Evolutionary conservation across 2,797 vertebrate species (phyloP).

Genomic region (Oryzias sinensis): DNA sequence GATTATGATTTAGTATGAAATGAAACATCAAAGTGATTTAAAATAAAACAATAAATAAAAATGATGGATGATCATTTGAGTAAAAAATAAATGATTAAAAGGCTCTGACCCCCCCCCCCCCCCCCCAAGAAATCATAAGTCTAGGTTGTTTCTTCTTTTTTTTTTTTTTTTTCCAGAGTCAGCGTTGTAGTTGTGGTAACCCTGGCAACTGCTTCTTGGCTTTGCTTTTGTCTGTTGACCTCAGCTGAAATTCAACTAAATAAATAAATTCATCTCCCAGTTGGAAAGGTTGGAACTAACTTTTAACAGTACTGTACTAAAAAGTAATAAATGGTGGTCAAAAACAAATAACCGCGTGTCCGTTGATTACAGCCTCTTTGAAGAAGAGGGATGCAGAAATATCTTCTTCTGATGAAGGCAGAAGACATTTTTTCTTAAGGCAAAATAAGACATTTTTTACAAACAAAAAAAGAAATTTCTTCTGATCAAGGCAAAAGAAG

Average conservation of each 20-base stretch:
- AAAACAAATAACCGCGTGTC: constrained; percentile 58
- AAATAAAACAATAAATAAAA: too few species aligned
- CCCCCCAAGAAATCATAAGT: constrained; percentile 34
- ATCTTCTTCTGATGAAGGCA: neutral
- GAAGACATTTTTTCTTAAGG: too few species aligned
- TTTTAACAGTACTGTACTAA: constrained; percentile 84
- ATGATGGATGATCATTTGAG: constrained; percentile 40
- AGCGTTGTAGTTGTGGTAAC: constrained; percentile 79
- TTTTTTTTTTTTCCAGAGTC: constrained; percentile 63
- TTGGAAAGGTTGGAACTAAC: constrained; percentile 81
- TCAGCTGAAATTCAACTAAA: constrained; percentile 58
- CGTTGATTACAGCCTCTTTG: constrained; percentile 44
- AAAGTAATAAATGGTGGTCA: constrained; percentile 74
- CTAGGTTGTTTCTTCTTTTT: constrained; percentile 59
- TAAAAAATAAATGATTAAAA: constrained; percentile 46
- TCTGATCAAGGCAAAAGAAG: too few species aligned
- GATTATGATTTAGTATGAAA: constrained; percentile 47
- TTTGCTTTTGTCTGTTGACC: constrained; percentile 77
- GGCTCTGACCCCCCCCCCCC: constrained; percentile 47
- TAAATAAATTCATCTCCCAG: constrained; percentile 68
- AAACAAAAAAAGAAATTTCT: too few species aligned
- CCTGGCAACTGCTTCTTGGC: constrained; percentile 77
- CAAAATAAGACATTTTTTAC: too few species aligned
- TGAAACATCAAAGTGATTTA: too few species aligned
- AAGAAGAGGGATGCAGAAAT: neutral